Base-by-base conservation (phyloP, 2,113 vertebrate genomes). In the Perognathus longimembris region DNA sequence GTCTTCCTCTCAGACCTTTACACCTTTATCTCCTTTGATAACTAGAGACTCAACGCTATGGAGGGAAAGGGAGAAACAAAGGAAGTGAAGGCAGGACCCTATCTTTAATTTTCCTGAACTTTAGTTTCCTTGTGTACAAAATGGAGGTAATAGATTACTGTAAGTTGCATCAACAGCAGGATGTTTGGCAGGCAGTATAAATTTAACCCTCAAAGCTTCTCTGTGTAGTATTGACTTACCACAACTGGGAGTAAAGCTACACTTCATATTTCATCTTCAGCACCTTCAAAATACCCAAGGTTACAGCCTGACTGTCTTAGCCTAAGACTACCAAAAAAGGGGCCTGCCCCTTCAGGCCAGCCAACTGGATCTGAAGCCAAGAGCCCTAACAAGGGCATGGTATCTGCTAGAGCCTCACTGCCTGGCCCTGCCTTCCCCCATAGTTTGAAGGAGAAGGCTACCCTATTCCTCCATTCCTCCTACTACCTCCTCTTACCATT, bases 81-180 rank as follows among this genome's bases (percentile, higher is more conserved):
- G 38, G 42, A 40, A 26, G 61, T 36, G 28, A 24, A 61, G 36
- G 70, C 32, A 89, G 42, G 24, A 14, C 40, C 54, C 75, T 76
- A 77, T 85, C 42, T 75, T 89, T 76, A 81, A 77, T 22, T 10
- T 86, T 61, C 88, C 28, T 78, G 24, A 82, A 73, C 28, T 24
- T 82, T 64, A 73, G 30, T 87, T 90, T 86, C 61, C 71, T 77
- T 14, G 34, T 30, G 24, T 77, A 17, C 32, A 71, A 81, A 71
- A 66, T 91, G 54, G 36, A 75, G 24, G 40, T 63, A 59, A 88
- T 30, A 70, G 38, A 57, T 69, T 80, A 28, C 32, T 45, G 5
- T 42, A 66, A 82, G 21, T 63, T 45, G 57, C 34, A n/a, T 5
- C 0, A 22, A 24, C 12, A 83, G 38, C 70, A 61, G 6, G 18